Base-by-base conservation (phyloP, 2,888 invertebrate species). In the Macrophya alboannulata region DNA sequence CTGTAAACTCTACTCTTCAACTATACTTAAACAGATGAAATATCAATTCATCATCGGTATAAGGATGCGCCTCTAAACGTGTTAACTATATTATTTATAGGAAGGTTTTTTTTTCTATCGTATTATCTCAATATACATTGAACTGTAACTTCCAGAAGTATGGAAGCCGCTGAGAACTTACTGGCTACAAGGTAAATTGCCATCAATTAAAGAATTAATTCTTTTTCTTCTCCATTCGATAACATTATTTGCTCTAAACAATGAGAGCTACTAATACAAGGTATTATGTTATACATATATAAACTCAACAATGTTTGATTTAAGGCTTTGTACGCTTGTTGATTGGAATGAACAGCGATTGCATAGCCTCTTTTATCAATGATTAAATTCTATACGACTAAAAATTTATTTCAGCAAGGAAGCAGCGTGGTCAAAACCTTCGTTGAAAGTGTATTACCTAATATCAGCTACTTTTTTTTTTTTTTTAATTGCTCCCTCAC, bases 101-200 rank as follows among this genome's bases (percentile, higher is more conserved):
- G 62, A 81, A 81, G 71, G 17, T 77, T 77, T 43, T 31, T 31
- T 31, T 37, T 40, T 37, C 51, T 55, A 55, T 62, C 40, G 40
- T 43, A 81, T 62, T 62, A 62, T 40, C 12, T 62, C 40, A 81
- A 81, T 81, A 81, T 62, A 81, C 25, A 81, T 40, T 81, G 5
- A 21, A 81, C 81, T 81, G 62, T 62, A 81, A 62, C 59, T 81
- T 62, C 81, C 81, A 81, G n/a, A 81, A 81, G 81, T 81, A 81
- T 62, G 81, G 81, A 81, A 81, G 81, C 81, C 81, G 81, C 81
- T 81, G 81, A 62, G 43, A 81, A 59, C 51, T 81, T 5, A 55
- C 21, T 62, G 62, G 40, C 81, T 62, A 81, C 62, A 62, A 21
- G 43, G 9, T 81, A 43, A 59, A 62, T 62, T 59, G 37, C 62